These are phyloP conservation scores for Zapornia atra DNA, from an alignment of 2,113 vertebrate species.

Conservation along the genomic window DNA sequence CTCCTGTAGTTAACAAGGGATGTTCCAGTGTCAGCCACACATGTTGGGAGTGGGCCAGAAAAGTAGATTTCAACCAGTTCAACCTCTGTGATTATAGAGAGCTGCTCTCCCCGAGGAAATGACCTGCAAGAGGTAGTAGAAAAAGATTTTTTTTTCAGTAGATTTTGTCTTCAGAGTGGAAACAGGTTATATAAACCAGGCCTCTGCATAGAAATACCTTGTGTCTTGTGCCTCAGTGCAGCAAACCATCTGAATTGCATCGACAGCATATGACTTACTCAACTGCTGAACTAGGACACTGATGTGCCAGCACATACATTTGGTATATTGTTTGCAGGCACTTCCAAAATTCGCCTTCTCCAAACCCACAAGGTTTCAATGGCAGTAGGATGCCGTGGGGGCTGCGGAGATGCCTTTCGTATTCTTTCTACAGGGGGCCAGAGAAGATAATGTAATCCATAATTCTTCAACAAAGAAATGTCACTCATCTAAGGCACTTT, in stretches of 20 bases:
- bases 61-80: background rate
- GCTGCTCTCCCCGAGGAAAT: background rate
- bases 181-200: background rate
- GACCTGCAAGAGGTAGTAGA: background rate
- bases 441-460: background rate
- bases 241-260: background rate
- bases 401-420: background rate
- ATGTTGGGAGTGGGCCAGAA: background rate
- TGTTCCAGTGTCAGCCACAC: background rate
- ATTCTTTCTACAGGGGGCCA: background rate
- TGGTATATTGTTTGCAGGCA: background rate
- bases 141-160: background rate
- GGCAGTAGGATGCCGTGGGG: background rate
- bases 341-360: background rate
- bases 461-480: slow-evolving; percentile 31
- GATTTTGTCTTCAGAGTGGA: background rate
- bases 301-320: background rate
- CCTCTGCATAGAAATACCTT: background rate
- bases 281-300: background rate
- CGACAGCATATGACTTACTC: background rate
- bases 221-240: background rate
- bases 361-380: background rate
- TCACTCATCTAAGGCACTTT: background rate
- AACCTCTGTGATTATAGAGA: background rate
- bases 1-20: rapidly evolving